phyloP scores from a whole-genome alignment of 2,888 invertebrate species.

The Drosophila anomalata region DNA sequence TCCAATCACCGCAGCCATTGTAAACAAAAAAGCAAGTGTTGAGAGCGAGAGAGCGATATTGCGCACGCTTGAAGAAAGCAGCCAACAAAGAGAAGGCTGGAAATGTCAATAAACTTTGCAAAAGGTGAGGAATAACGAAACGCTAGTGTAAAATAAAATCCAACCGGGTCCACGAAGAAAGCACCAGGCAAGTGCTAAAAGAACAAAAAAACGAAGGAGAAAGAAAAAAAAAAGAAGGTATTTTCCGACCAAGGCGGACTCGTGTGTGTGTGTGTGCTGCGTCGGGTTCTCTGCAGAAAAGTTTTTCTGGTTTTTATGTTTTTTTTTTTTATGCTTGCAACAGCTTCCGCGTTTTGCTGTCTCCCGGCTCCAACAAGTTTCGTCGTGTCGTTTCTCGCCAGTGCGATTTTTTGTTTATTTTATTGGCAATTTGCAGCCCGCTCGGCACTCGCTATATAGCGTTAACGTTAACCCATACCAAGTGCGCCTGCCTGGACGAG shows the following conservation, averaged over 20 bases:
- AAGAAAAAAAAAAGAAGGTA: constrained; percentile 51
- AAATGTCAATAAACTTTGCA: constrained; percentile 81
- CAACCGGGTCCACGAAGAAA: constrained; percentile 62
- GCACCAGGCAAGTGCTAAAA: constrained; percentile 67
- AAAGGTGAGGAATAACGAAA: constrained; percentile 79
- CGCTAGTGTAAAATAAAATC: constrained; percentile 55
- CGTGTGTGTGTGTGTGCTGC: constrained; percentile 44
- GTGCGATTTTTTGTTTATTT: constrained; percentile 58
- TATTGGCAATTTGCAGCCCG: constrained; percentile 59
- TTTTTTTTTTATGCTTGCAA: constrained; percentile 47
- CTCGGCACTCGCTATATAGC: constrained; percentile 40
- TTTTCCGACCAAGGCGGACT: constrained; percentile 37
- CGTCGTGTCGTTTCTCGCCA: constrained; percentile 61
- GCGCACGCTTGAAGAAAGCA: constrained; percentile 63
- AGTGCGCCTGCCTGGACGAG: constrained; percentile 50
- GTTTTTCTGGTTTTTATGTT: constrained; percentile 61
- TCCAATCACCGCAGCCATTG: constrained; percentile 31
- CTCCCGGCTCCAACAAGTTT: constrained; percentile 65
- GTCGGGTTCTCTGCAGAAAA: constrained; percentile 62
- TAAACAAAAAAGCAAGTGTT: constrained; percentile 60
- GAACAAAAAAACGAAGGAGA: constrained; percentile 20
- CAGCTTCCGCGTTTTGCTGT: constrained; percentile 69
- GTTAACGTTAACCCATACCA: constrained; percentile 10
- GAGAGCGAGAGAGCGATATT: constrained; percentile 21
- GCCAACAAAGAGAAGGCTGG: constrained; percentile 75